phyloP scores from a whole-genome alignment of 2,888 invertebrate species.

The Vanessa cardui region DNA sequence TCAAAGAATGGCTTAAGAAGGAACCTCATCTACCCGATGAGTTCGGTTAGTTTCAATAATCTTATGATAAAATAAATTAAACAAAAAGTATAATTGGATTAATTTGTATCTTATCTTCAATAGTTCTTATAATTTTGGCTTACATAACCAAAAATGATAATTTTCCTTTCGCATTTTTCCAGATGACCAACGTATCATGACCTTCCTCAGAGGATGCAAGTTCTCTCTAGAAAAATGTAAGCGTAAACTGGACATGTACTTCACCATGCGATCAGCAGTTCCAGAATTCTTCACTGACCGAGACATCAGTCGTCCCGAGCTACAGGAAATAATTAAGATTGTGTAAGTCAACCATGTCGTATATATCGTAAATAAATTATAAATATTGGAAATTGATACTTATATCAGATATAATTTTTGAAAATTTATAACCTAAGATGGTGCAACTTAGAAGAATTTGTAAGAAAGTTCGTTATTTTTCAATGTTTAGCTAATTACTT shows the following conservation, averaged over 20 bases:
- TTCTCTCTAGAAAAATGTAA: constrained; percentile 94
- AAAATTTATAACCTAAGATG: too few relatives aligned
- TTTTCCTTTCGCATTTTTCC: constrained; percentile 29
- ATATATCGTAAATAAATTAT: not conserved
- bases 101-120: too few relatives aligned
- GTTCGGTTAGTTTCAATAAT: constrained; percentile 64
- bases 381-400: too few relatives aligned
- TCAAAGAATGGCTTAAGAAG: constrained; percentile 86
- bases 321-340: constrained; percentile 86
- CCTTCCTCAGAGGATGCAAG: constrained; percentile 92
- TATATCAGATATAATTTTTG: too few relatives aligned
- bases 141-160: not conserved
- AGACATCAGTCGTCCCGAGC: constrained; percentile 87
- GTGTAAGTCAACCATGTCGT: constrained; percentile 81
- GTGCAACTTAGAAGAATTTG: too few relatives aligned
- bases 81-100: not conserved
- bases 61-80: not conserved
- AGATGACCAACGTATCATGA: constrained; percentile 91
- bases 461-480: too few relatives aligned
- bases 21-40: constrained; percentile 86
- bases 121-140: too few relatives aligned
- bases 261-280: constrained; percentile 91
- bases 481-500: too few relatives aligned
- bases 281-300: constrained; percentile 92
- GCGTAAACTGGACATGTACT: constrained; percentile 93